A percentile compares a stretch with the other conserved stretches of the same genome.
phyloP scores from a whole-genome alignment of 2,888 invertebrate genomes.

The Vanessa cardui region DNA sequence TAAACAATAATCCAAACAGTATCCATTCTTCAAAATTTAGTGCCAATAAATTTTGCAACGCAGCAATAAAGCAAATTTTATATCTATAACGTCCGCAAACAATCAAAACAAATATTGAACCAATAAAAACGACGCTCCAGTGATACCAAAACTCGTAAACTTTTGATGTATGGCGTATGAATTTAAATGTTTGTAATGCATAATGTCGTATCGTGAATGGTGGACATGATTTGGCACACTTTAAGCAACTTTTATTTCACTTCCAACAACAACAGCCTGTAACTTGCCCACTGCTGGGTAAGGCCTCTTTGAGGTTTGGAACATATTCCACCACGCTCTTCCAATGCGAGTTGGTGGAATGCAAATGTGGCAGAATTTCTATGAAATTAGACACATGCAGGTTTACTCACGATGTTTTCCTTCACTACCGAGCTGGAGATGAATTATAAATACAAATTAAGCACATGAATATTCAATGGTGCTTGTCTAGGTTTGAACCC shows the following conservation, averaged over 20 bases:
- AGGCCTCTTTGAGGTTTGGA: no score
- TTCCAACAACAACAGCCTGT: no score
- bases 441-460: no score
- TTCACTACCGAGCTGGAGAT: no score
- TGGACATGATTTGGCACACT: not conserved
- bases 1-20: not conserved
- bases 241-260: not conserved
- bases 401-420: no score
- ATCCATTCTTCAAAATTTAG: conserved; percentile 1
- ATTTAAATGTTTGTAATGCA: conserved; percentile 2
- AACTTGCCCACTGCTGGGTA: no score
- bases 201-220: not conserved
- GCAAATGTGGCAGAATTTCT: no score
- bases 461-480: no score
- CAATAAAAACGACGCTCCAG: conserved; percentile 13
- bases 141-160: conserved; percentile 2
- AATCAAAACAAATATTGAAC: conserved; percentile 19
- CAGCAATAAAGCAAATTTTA: conserved; percentile 29
- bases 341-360: no score
- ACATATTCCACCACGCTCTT: no score
- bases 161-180: conserved; percentile 3
- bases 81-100: conserved; percentile 17
- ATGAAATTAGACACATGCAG: no score
- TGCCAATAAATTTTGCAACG: conserved; percentile 20
- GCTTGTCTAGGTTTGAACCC: no score